Conservation (phyloP, 2,113 vertebrate species). For the Calyptomena viridis region DNA sequence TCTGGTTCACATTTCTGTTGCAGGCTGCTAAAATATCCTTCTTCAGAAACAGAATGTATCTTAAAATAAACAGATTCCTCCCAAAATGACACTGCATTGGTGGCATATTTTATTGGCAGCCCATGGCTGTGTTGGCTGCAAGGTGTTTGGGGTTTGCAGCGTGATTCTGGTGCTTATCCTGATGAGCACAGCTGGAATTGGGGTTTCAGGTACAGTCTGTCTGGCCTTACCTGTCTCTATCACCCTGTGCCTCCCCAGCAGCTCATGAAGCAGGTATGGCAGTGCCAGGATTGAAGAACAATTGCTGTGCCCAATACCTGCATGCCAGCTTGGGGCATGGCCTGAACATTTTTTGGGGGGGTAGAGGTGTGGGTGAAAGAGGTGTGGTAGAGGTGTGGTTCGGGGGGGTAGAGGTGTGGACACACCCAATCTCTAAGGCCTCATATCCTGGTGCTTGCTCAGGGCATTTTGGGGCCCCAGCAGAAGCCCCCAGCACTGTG, state of each 20-base stretch:
- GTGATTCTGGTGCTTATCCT: neutral
- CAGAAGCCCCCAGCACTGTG: neutral
- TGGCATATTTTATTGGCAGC: neutral
- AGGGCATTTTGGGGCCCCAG: neutral
- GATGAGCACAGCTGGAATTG: fast-evolving
- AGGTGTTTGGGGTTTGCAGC: neutral
- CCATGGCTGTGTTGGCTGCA: neutral
- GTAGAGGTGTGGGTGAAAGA: neutral
- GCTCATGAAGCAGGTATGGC: neutral
- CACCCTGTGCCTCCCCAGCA: neutral
- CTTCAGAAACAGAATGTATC: slow-evolving; percentile 23
- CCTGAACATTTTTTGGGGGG: neutral
- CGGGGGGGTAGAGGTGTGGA: neutral
- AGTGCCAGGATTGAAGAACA: neutral
- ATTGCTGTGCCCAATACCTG: fast-evolving
- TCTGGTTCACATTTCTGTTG: slow-evolving; percentile 6
- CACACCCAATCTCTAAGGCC: neutral
- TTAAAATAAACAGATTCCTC: slow-evolving; percentile 57
- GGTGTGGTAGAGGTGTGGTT: neutral
- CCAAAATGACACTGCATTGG: neutral
- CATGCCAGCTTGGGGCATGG: neutral
- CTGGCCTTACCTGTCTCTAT: neutral
- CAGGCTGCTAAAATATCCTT: neutral
- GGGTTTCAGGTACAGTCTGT: neutral
- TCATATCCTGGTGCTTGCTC: neutral